phyloP scores from a whole-genome alignment of 2,888 invertebrate species.

The Molanna angustata region DNA sequence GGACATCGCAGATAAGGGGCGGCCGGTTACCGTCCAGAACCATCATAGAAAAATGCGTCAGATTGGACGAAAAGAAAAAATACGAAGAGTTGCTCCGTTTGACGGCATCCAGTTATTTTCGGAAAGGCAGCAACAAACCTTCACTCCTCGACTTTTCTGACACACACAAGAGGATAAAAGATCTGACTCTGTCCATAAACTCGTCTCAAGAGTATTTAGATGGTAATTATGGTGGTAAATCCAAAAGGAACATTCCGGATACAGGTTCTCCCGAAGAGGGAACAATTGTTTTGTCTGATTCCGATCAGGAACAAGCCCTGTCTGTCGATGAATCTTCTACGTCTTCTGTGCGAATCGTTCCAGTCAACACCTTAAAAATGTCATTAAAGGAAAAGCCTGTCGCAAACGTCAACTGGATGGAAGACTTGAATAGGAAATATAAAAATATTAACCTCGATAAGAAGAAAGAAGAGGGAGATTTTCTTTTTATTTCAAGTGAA shows the following conservation, averaged over 20 bases:
- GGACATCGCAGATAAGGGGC: background rate
- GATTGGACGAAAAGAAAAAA: slow-evolving; percentile 56
- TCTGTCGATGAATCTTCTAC: slow-evolving; percentile 43
- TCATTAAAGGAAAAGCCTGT: slow-evolving; percentile 53
- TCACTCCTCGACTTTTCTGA: slow-evolving; percentile 21
- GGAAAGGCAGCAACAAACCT: slow-evolving; percentile 19
- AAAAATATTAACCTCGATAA: slow-evolving; percentile 45
- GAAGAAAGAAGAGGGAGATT: slow-evolving; percentile 49
- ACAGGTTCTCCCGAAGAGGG: slow-evolving; percentile 44
- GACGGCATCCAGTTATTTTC: slow-evolving; percentile 23
- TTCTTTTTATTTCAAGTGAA: slow-evolving; percentile 48
- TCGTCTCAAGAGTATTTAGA: slow-evolving; percentile 35
- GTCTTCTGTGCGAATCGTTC: slow-evolving; percentile 45
- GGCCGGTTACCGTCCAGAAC: slow-evolving; percentile 15
- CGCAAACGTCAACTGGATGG: slow-evolving; percentile 54
- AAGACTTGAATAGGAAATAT: slow-evolving; percentile 50
- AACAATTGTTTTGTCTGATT: slow-evolving; percentile 44
- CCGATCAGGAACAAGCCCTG: slow-evolving; percentile 47
- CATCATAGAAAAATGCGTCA: slow-evolving; percentile 51
- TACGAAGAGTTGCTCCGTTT: slow-evolving; percentile 53
- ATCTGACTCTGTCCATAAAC: slow-evolving; percentile 31
- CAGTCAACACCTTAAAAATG: slow-evolving; percentile 58
- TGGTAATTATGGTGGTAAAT: slow-evolving; percentile 42
- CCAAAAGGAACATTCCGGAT: slow-evolving; percentile 21
- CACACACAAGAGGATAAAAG: slow-evolving; percentile 13